phyloP scores from a whole-genome alignment of 2,888 invertebrate genomes.

The Koerneria pararmatus region DNA sequence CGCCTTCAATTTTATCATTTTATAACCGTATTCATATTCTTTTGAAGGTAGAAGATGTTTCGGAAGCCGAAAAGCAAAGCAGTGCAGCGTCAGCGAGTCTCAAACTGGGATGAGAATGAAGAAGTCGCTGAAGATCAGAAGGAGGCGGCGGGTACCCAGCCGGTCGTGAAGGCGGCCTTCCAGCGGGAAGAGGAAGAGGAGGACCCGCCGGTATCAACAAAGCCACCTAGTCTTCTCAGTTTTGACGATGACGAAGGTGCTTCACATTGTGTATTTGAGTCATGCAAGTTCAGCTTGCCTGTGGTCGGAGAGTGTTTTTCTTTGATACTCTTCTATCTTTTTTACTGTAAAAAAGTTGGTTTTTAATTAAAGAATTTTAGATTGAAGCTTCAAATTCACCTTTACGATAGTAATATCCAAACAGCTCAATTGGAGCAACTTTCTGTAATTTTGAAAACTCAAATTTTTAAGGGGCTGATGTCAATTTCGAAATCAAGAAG shows the following conservation, averaged over 20 bases:
- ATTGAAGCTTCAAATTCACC: too few relatives aligned
- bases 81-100: conserved; percentile 34
- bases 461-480: conserved; percentile 17
- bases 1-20: background rate
- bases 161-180: background rate
- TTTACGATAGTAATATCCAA: too few relatives aligned
- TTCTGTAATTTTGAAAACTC: background rate
- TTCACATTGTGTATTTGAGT: too few relatives aligned
- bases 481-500: conserved; percentile 47
- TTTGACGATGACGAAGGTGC: conserved; percentile 20
- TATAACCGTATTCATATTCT: background rate
- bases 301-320: too few relatives aligned
- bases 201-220: background rate
- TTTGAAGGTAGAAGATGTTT: conserved; percentile 36
- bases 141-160: background rate
- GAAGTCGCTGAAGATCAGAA: conserved; percentile 20
- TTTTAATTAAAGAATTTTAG: too few relatives aligned
- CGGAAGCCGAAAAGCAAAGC: conserved; percentile 50
- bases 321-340: too few relatives aligned
- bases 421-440: too few relatives aligned
- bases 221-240: conserved; percentile 3
- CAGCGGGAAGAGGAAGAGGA: background rate
- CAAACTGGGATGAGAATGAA: conserved; percentile 16
- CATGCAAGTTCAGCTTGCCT: too few relatives aligned
- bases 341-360: too few relatives aligned